These are phyloP conservation scores for Cercopithecus neglectus DNA, from an alignment of 2,797 vertebrate species.

Conservation along the genomic window DNA sequence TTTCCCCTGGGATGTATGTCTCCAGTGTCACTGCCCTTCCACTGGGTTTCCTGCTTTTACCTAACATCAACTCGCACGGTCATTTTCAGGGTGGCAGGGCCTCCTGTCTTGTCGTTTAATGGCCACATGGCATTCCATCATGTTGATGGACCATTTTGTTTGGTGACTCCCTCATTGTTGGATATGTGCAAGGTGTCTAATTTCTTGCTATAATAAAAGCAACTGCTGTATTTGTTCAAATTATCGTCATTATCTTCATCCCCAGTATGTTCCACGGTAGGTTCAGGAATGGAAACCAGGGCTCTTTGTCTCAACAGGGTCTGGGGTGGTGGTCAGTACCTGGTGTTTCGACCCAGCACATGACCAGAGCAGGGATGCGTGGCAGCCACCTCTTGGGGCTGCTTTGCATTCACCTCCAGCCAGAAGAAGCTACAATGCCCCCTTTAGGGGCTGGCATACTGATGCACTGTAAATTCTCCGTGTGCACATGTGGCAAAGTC, in stretches of 20 bases:
- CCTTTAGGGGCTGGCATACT: background rate
- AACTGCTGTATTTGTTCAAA: background rate
- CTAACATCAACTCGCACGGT: too few species aligned
- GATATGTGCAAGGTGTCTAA: background rate
- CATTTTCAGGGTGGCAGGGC: background rate
- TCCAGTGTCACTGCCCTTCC: background rate
- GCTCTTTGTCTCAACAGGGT: background rate
- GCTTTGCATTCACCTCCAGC: background rate
- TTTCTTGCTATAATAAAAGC: conserved; percentile 31
- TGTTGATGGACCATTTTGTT: background rate
- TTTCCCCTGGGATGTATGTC: background rate
- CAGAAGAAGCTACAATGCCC: background rate
- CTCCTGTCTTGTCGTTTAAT: background rate
- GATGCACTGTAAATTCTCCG: background rate
- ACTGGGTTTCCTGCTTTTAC: background rate
- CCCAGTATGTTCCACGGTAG: background rate
- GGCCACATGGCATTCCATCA: background rate
- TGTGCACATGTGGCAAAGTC: too few species aligned
- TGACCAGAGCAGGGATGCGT: background rate
- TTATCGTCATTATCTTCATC: background rate
- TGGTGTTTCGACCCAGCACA: background rate
- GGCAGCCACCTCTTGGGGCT: background rate
- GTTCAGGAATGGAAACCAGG: rapidly evolving
- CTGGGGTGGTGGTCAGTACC: background rate
- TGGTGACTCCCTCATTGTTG: background rate